Evolutionary conservation across 1,140 invertebrate genomes (phyloP), one percentile per base, ranked within the genome.

Genomic region (Campoletis sonorensis): DNA sequence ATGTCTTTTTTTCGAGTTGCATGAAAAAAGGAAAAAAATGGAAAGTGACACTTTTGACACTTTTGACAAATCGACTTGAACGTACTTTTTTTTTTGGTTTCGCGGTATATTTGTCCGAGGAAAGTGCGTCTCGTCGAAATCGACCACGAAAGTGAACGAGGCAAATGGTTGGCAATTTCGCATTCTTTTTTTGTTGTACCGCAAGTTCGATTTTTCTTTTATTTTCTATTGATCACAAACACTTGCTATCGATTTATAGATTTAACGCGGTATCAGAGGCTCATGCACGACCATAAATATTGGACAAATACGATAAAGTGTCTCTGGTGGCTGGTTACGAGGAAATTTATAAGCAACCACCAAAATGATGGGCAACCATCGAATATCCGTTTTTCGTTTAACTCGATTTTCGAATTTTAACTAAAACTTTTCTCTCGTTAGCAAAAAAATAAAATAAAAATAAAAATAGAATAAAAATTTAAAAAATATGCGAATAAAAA

Each of bases 321-420:
- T n/a, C 54, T 58, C 71, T 40, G 30, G 68, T 30, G 37, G 30
- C 68, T 37, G 68, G 68, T 71, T 71, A 71, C n/a, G 30, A 30
- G 68, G 37, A 30, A 33, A 71, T 71, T 71, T 71, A 71, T 40
- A 37, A 15, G 40, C 40, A 11, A 16, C 27, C 13, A 71, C 68
- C 15, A 30, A n/a, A n/a, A n/a, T 71, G 68, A n/a, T 30, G 68
- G 68, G 21, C 27, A 18, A 71, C 68, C 68, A 37, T 37, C 68
- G 68, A 33, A 71, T 37, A 71, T 18, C 33, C 68, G 33, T 4
- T 30, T 68, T 68, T 11, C 23, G 21, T 23, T 27, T 5, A 30
- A 23, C 40, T 45, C 2, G 13, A 45, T 10, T 45, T 45, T 10
- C n/a, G n/a, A n/a, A n/a, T n/a, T n/a, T n/a, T n/a, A n/a, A n/a